phyloP scores from a whole-genome alignment of 1,140 invertebrate genomes.

The Aradophagus sp. region DNA sequence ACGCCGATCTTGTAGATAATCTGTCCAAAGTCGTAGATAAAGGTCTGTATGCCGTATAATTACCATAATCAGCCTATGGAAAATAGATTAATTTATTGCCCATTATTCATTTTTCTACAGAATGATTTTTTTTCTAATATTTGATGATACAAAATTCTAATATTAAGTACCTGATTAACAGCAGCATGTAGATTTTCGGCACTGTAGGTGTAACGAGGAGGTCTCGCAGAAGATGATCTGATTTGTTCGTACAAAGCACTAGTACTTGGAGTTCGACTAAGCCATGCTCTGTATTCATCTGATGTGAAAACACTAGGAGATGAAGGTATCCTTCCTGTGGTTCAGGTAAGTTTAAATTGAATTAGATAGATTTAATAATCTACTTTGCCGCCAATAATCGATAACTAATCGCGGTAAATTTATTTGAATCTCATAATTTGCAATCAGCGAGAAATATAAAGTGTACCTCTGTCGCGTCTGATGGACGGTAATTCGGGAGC shows the following conservation, averaged over 20 bases:
- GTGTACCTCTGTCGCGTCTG: slow-evolving; percentile 78
- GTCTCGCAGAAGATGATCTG: slow-evolving; percentile 81
- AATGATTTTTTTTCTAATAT: too few relatives aligned
- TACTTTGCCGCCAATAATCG: too few relatives aligned
- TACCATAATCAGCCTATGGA: slow-evolving; percentile 69
- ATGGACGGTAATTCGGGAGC: slow-evolving; percentile 86
- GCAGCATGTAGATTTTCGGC: slow-evolving; percentile 92
- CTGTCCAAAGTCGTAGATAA: slow-evolving; percentile 73
- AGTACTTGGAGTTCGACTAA: slow-evolving; percentile 91
- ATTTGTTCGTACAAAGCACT: slow-evolving; percentile 94
- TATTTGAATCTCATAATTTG: too few relatives aligned
- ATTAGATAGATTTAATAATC: slow-evolving; percentile 5
- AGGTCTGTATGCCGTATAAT: slow-evolving; percentile 76
- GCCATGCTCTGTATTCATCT: slow-evolving; percentile 92
- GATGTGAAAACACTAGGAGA: slow-evolving; percentile 89
- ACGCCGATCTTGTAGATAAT: slow-evolving; percentile 71
- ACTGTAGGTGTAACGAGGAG: slow-evolving; percentile 87
- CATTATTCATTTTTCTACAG: too few relatives aligned
- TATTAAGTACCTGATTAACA: slow-evolving; percentile 82
- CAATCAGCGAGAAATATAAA: too few relatives aligned
- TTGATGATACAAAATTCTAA: too few relatives aligned
- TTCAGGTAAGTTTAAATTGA: too few relatives aligned
- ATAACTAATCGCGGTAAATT: too few relatives aligned
- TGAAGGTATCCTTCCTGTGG: slow-evolving; percentile 77
- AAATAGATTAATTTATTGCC: background rate